Base-by-base conservation (phyloP, 1,140 invertebrate species). In the Medauroidea extradentata region DNA sequence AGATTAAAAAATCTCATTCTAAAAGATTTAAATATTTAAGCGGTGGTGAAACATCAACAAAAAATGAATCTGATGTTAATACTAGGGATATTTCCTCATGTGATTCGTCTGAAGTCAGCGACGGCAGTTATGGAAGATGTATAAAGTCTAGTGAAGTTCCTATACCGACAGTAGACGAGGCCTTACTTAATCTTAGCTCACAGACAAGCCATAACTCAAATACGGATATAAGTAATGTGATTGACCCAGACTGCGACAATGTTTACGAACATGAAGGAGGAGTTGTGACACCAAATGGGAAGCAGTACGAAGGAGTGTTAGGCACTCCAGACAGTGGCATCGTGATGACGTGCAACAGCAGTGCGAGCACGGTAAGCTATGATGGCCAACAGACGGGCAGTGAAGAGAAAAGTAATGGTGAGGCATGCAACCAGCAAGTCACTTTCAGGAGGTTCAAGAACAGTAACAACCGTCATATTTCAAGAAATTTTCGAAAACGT, bases 241-340 rank as follows among this genome's bases (percentile, higher is more conserved):
- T 43, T 29, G 53, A 44, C 27, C 39, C 42, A 23, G 29, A 43
- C 41, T 23, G 29, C 5, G 25, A 43, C 38, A 44, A n/a, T 44
- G 38, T 23, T 7, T 43, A 44, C 16, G 38, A 24, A 13, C 24
- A 25, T 16, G 16, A 16, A 21, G 44, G 24, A 19, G 29, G 25
- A 16, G 1, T 23, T 24, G 21, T 24, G 18, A 42, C 44, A 14
- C 34, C 46, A 5, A 50, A 24, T 8, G 21, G 21, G 2, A 38
- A 52, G 39, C 48, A 42, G 23, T 39, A 34, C 11, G 49, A 27
- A 27, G 23, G 23, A 14, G 46, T 42, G 13, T 13, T 42, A 7
- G 56, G 43, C 39, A 58, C 56, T n/a, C 56, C 56, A 11, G 56
- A 58, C 46, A 58, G 56, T 52, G 56, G 56, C 14, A 58, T 52